phyloP scores from a whole-genome alignment of 2,113 vertebrate species.

The Setophaga coronata region DNA sequence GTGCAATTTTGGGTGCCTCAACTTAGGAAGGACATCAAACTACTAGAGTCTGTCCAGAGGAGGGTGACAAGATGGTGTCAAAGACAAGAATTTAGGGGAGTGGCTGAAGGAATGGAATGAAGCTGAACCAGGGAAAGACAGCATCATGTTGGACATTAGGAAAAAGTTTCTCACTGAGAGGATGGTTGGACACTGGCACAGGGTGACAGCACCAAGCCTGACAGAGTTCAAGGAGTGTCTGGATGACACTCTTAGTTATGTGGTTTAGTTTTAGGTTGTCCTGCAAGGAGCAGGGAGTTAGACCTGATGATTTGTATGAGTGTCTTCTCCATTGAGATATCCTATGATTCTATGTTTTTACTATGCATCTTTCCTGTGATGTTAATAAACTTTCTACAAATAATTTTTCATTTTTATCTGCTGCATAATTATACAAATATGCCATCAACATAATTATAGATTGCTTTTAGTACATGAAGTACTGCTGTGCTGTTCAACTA shows the following conservation, averaged over 20 bases:
- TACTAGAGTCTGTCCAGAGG: background rate
- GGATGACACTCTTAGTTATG: background rate
- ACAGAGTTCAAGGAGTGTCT: background rate
- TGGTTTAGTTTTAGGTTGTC: background rate
- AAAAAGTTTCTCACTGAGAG: background rate
- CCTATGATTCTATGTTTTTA: background rate
- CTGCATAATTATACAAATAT: background rate
- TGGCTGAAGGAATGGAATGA: background rate
- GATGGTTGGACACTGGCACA: background rate
- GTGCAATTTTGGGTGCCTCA: background rate
- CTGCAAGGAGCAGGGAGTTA: background rate
- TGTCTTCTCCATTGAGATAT: background rate
- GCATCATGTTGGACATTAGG: background rate
- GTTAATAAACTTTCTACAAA: background rate
- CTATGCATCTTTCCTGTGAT: background rate
- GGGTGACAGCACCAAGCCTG: background rate
- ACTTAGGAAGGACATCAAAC: background rate
- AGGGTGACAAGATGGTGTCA: background rate
- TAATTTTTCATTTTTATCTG: background rate
- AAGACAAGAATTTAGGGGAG: background rate
- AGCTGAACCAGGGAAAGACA: background rate
- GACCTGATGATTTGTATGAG: background rate
- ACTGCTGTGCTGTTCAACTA: background rate
- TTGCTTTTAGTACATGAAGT: background rate
- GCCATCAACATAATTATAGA: background rate